Evolutionary conservation across 2,113 vertebrate species (phyloP), one percentile per base, ranked within the genome.

Genomic region (Psammodynastes pulverulentus): DNA sequence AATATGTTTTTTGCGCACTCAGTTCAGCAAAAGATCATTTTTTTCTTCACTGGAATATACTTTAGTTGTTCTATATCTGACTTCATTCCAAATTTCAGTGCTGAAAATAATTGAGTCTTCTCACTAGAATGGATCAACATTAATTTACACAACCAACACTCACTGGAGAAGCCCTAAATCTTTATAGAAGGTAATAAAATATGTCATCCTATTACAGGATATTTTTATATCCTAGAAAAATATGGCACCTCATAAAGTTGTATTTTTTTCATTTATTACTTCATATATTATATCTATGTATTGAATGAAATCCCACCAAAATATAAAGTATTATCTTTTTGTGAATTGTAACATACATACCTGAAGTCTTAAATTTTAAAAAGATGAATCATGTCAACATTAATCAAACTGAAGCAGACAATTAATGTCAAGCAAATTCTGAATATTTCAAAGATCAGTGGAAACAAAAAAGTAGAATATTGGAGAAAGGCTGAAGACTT

Each of bases 141-240:
- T 91, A 34, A 58, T 46, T 90, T 94, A 7, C 49, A 86, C 84
- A 92, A 52, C 49, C 90, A 88, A 13, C 29, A 79, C 43, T 92
- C 88, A 94, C 86, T 56, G 84, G 43, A 51, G 17, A 85, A 10
- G 9, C 15, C 84, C 39, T 91, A 91, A 92, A 91, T 92, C 54
- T 93, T 39, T 90, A 24, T 45, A 84, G 29, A 86, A n/a, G 86
- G 90, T 51, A 29, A 90, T 39, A 93, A 90, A 91, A 90, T 90
- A 52, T 94, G 15, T 13, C 34, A 91, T 19, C 45, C 72, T 86
- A 17, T 29, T 93, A 87, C 90, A 92, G 8, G 49, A 7, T 86
- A 51, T 87, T 89, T 95, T 88, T 58, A 52, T 34, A 46, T 5
- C 85, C 51, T 51, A 79, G 15, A 49, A 56, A 87, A 85, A 2